Evolutionary conservation across 2,113 vertebrate genomes (phyloP).

Genomic region (Peromyscus leucopus): DNA sequence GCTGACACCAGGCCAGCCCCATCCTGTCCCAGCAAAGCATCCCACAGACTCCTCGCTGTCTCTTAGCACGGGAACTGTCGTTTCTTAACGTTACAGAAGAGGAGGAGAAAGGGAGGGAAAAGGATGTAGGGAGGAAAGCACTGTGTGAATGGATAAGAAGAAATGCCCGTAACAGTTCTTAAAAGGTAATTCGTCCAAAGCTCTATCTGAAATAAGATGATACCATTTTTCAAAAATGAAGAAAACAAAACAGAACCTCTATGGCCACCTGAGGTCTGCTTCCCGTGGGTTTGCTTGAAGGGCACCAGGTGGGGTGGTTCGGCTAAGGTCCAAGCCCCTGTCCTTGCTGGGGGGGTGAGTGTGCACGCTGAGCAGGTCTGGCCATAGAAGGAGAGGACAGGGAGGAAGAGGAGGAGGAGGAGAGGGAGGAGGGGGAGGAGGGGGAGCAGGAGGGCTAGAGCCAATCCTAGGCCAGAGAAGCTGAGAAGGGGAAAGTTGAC

Average conservation of each 20-base stretch:
- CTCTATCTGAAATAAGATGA: neutral
- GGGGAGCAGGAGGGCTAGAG: neutral
- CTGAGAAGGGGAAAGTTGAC: neutral
- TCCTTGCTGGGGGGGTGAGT: neutral
- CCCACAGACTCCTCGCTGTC: neutral
- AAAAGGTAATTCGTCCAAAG: slow-evolving; percentile 19
- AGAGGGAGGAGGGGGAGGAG: fast-evolving
- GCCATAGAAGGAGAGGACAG: neutral
- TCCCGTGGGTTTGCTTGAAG: neutral
- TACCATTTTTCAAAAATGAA: slow-evolving; percentile 29
- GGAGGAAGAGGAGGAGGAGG: neutral
- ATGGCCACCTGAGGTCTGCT: neutral
- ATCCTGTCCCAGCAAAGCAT: neutral
- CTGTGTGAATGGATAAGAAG: neutral
- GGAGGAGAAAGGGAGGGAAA: neutral
- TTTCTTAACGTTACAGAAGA: neutral
- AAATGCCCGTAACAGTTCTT: neutral
- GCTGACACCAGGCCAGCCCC: neutral
- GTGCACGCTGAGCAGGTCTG: neutral
- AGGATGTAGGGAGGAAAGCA: neutral
- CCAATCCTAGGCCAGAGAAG: neutral
- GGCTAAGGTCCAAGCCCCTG: neutral
- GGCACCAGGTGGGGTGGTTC: neutral
- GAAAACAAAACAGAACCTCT: neutral
- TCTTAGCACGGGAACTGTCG: neutral